phyloP scores from a whole-genome alignment of 2,888 invertebrate species.

The Lucinisca nassula region DNA sequence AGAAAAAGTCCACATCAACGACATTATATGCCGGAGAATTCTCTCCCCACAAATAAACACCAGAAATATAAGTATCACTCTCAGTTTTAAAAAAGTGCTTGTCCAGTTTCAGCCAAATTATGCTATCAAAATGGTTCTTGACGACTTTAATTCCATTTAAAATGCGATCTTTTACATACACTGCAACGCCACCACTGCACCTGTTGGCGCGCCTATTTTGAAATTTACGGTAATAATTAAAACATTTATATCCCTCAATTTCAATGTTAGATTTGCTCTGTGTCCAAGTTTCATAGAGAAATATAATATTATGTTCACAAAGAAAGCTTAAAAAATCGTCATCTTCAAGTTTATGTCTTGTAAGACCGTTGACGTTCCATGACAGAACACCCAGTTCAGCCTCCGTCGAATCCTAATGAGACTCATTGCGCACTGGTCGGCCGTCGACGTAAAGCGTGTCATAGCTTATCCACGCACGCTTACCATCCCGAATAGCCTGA shows the following conservation, averaged over 20 bases:
- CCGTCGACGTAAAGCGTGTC: too few relatives aligned
- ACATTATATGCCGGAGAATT: conserved; percentile 25
- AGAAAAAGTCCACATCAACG: conserved; percentile 20
- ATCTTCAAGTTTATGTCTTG: conserved; percentile 5
- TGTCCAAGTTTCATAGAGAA: conserved; percentile 34
- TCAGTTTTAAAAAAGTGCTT: conserved; percentile 19
- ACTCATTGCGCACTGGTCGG: neutral
- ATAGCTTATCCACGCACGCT: neutral
- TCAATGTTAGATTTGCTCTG: neutral
- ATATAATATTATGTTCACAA: conserved; percentile 4
- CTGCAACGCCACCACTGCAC: conserved; percentile 3
- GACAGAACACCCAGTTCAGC: conserved; percentile 1
- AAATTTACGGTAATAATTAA: conserved; percentile 20
- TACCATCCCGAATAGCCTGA: neutral
- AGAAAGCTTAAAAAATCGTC: neutral
- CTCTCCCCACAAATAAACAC: conserved; percentile 32
- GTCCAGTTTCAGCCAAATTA: conserved; percentile 28
- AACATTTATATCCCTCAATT: neutral
- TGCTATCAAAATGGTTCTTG: conserved; percentile 15
- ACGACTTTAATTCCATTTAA: conserved; percentile 7
- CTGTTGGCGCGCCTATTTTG: too few relatives aligned
- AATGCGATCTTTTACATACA: conserved; percentile 4
- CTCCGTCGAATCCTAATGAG: neutral
- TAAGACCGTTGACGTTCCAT: neutral
- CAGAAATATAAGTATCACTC: conserved; percentile 7